Conservation (phyloP, 2,797 vertebrate species). For the Synaphobranchus kaupii region DNA sequence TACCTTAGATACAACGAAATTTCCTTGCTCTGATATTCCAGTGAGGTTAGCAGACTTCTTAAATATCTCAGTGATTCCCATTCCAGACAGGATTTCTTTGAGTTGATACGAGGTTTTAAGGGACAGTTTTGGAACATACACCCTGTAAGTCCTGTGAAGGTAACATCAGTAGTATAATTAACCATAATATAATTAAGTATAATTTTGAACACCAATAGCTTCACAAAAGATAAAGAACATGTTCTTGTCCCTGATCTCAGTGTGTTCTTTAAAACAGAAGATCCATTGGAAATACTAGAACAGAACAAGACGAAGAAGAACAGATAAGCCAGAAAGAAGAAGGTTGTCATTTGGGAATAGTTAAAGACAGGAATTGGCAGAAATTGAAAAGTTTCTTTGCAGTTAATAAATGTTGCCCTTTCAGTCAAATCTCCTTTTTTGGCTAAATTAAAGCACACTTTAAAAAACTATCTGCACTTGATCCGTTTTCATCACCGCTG, state of each 20-base stretch:
- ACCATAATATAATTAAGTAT: background rate
- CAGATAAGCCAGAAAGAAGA: too few relatives aligned
- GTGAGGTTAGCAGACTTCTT: constrained; percentile 11
- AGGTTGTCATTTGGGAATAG: background rate
- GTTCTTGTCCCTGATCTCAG: background rate
- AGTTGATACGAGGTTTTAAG: constrained; percentile 30
- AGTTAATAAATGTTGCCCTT: too few relatives aligned
- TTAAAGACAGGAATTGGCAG: background rate
- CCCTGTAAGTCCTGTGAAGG: constrained; percentile 6
- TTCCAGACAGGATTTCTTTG: constrained; percentile 27
- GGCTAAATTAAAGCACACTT: background rate
- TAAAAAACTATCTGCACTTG: background rate
- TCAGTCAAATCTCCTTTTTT: background rate
- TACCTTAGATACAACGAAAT: constrained; percentile 22
- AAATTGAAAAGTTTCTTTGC: background rate
- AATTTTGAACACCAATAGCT: background rate
- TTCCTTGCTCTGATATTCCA: constrained; percentile 27
- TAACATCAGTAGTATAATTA: background rate
- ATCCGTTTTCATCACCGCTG: background rate
- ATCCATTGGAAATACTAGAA: background rate
- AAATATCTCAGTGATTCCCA: constrained; percentile 39
- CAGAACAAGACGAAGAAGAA: background rate
- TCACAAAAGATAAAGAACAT: background rate
- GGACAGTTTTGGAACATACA: constrained; percentile 37
- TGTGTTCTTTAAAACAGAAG: background rate